phyloP scores from a whole-genome alignment of 2,797 vertebrate species.

The Antennarius maculatus region DNA sequence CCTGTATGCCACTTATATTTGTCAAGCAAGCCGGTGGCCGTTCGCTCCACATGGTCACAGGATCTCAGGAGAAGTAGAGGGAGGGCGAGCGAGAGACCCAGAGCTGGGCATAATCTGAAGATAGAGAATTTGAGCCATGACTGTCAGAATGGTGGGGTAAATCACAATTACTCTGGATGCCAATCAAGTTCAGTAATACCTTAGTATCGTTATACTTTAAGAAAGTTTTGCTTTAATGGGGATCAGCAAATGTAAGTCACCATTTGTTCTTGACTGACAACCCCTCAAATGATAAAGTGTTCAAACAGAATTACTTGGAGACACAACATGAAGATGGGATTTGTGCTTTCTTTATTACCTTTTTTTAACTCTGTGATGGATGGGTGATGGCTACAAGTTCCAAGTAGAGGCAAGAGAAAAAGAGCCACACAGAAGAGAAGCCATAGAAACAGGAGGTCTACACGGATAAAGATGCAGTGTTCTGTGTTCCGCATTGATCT shows the following conservation, averaged over 20 bases:
- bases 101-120: conserved; percentile 39
- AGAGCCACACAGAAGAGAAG: conserved; percentile 6
- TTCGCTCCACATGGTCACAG: conserved; percentile 53
- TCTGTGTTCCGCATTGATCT: conserved; percentile 18
- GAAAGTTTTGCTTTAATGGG: conserved; percentile 31
- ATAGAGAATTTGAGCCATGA: conserved; percentile 58
- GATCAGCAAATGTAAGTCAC: neutral
- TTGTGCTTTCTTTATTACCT: conserved; percentile 19
- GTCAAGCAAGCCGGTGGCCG: conserved; percentile 67
- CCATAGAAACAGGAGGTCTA: neutral
- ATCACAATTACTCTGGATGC: conserved; percentile 54
- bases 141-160: conserved; percentile 53
- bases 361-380: conserved; percentile 29
- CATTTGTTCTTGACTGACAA: conserved; percentile 30
- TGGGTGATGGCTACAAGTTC: conserved; percentile 45
- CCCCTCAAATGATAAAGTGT: conserved; percentile 51
- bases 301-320: conserved; percentile 23
- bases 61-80: conserved; percentile 36
- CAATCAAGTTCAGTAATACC: conserved; percentile 62
- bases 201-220: conserved; percentile 54
- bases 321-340: conserved; percentile 13
- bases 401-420: conserved; percentile 34
- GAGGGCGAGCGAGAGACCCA: conserved; percentile 48
- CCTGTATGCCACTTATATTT: conserved; percentile 64
- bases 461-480: conserved; percentile 16